phyloP scores from a whole-genome alignment of 1,140 invertebrate species.

The Manduca sexta region DNA sequence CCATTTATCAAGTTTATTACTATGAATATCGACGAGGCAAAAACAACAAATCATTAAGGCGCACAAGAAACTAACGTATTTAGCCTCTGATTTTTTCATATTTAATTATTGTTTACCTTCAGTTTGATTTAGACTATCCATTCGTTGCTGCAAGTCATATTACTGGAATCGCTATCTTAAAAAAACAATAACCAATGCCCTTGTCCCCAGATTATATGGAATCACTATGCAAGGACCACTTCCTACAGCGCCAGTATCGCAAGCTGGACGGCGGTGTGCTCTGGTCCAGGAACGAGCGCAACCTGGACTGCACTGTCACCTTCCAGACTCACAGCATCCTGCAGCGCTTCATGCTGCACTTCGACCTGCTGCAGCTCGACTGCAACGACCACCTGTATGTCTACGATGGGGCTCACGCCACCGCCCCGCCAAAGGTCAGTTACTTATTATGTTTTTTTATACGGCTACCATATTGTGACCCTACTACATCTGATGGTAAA shows the following conservation, averaged over 20 bases:
- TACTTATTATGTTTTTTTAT: neutral
- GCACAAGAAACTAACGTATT: too few species aligned
- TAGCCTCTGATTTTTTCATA: too few species aligned
- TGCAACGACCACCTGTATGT: slow-evolving; percentile 95
- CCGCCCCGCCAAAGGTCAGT: slow-evolving; percentile 87
- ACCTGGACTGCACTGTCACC: slow-evolving; percentile 91
- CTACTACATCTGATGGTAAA: too few species aligned
- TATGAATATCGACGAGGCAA: too few species aligned
- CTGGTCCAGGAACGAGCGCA: slow-evolving; percentile 89
- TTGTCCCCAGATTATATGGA: slow-evolving; percentile 87
- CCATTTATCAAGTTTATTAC: too few species aligned
- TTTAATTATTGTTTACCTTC: too few species aligned
- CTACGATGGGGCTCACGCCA: slow-evolving; percentile 92
- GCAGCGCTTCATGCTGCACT: slow-evolving; percentile 94
- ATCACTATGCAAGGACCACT: slow-evolving; percentile 89
- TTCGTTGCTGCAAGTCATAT: too few species aligned
- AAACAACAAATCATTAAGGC: too few species aligned
- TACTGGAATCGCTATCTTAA: too few species aligned
- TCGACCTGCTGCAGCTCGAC: slow-evolving; percentile 85
- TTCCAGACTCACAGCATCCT: slow-evolving; percentile 95
- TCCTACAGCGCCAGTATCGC: slow-evolving; percentile 87
- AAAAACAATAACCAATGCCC: too few species aligned
- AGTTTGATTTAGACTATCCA: too few species aligned
- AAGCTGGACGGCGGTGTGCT: slow-evolving; percentile 93
- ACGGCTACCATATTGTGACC: too few species aligned